Percentiles rank a stretch among this genome's conserved stretches.
These are phyloP conservation scores for Plutella xylostella DNA, from an alignment of 2,888 invertebrate species.

Conservation along the genomic window DNA sequence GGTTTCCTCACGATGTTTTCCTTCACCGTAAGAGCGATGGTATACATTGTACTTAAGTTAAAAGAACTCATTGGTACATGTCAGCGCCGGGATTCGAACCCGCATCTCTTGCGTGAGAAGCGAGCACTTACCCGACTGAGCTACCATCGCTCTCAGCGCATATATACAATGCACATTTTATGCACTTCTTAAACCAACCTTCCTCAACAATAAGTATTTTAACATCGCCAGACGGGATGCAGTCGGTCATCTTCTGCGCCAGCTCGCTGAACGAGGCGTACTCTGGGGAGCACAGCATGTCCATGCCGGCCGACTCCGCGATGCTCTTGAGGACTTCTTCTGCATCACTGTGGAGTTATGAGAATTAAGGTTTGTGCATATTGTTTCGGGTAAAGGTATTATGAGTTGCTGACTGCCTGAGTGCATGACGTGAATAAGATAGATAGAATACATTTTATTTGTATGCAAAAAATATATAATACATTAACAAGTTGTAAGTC, in stretches of 20 bases:
- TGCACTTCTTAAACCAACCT: conserved; percentile 26
- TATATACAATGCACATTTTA: background rate
- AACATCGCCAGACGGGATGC: conserved; percentile 41
- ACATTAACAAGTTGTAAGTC: background rate
- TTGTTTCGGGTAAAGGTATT: background rate
- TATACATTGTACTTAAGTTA: too few relatives aligned
- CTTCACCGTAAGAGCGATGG: too few relatives aligned
- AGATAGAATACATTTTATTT: too few relatives aligned
- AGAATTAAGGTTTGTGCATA: background rate
- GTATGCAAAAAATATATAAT: background rate
- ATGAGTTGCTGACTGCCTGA: background rate
- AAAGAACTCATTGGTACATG: too few relatives aligned
- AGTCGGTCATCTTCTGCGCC: conserved; percentile 44
- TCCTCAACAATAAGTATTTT: conserved; percentile 53
- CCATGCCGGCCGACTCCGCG: conserved; percentile 32
- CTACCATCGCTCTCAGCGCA: too few relatives aligned
- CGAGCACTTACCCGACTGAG: too few relatives aligned
- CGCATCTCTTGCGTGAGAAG: too few relatives aligned
- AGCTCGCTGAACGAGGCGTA: conserved; percentile 46
- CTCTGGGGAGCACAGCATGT: conserved; percentile 45
- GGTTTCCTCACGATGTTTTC: too few relatives aligned
- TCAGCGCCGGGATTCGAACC: too few relatives aligned
- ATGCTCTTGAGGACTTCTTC: conserved; percentile 38
- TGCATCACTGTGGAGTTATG: conserved; percentile 28
- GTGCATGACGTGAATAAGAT: background rate